Evolutionary conservation across 2,888 invertebrate genomes (phyloP).

Genomic region (Arrhopalites spinosus): DNA sequence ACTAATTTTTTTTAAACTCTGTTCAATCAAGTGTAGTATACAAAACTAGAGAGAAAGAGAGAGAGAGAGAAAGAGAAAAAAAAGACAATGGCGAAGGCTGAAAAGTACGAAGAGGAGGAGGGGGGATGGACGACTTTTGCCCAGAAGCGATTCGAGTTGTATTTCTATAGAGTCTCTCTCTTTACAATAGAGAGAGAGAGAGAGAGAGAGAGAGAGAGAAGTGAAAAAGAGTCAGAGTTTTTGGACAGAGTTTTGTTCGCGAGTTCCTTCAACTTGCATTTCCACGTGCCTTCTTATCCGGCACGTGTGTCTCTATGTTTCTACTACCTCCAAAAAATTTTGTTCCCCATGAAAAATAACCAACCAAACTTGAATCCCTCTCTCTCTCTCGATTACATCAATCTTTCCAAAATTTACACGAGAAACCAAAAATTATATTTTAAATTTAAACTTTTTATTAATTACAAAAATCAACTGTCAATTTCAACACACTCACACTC

Average conservation of each 20-base stretch:
- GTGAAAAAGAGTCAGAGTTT: constrained; percentile 12
- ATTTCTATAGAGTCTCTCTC: neutral
- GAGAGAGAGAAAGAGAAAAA: neutral
- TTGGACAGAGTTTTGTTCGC: constrained; percentile 38
- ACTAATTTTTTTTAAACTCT: neutral
- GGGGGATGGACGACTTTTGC: constrained; percentile 1
- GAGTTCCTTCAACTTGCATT: constrained; percentile 43
- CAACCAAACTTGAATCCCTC: too few relatives aligned
- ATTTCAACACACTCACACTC: too few relatives aligned
- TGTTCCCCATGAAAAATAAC: too few relatives aligned
- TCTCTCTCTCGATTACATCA: too few relatives aligned
- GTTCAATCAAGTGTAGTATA: neutral
- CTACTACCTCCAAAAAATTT: neutral
- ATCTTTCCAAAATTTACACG: too few relatives aligned
- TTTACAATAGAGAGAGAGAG: neutral
- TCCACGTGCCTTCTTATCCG: constrained; percentile 43
- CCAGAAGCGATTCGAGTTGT: neutral
- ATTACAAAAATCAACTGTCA: too few relatives aligned
- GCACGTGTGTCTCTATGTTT: constrained; percentile 31
- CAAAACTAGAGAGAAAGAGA: neutral
- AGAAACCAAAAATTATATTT: too few relatives aligned
- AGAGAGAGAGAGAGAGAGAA: constrained; percentile 6
- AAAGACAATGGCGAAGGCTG: neutral
- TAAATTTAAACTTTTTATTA: too few relatives aligned
- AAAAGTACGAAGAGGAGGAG: constrained; percentile 2